Conservation (phyloP, 2,888 invertebrate genomes). For the Podotricha telesiphe region DNA sequence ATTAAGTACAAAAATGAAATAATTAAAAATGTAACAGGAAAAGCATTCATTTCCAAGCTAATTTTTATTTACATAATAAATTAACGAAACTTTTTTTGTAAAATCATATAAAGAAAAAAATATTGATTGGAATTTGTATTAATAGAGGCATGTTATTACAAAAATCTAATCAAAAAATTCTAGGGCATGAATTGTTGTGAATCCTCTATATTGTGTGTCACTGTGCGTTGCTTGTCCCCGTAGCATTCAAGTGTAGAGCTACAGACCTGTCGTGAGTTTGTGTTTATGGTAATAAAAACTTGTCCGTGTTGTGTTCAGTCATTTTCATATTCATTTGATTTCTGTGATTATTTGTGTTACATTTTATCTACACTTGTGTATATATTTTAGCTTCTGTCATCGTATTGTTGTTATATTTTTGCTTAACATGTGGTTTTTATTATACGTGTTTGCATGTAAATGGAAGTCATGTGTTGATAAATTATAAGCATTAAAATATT, state of each 20-base stretch:
- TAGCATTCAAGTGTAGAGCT: constrained; percentile 76
- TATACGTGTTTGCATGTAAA: constrained; percentile 36
- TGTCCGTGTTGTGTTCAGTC: constrained; percentile 39
- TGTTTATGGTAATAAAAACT: constrained; percentile 44
- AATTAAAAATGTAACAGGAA: neutral
- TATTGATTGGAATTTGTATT: constrained; percentile 19
- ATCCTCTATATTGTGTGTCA: constrained; percentile 56
- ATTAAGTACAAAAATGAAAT: neutral
- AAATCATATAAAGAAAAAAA: neutral
- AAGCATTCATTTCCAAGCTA: neutral
- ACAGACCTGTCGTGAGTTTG: constrained; percentile 58
- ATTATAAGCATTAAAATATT: constrained; percentile 15
- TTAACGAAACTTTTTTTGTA: neutral
- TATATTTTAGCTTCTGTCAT: constrained; percentile 36
- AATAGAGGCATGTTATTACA: constrained; percentile 26
- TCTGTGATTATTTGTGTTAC: constrained; percentile 18
- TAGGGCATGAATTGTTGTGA: constrained; percentile 43
- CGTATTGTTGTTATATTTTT: constrained; percentile 33
- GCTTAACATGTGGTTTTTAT: constrained; percentile 40
- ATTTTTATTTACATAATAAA: neutral
- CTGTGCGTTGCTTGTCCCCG: constrained; percentile 74
- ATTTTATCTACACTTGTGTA: constrained; percentile 22
- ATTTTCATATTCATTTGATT: constrained; percentile 32
- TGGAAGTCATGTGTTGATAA: constrained; percentile 28
- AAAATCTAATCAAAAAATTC: constrained; percentile 9